Percentiles rank a stretch among this genome's conserved stretches.
phyloP scores from a whole-genome alignment of 1,140 invertebrate species.

The Lasioglossum baleicum region DNA sequence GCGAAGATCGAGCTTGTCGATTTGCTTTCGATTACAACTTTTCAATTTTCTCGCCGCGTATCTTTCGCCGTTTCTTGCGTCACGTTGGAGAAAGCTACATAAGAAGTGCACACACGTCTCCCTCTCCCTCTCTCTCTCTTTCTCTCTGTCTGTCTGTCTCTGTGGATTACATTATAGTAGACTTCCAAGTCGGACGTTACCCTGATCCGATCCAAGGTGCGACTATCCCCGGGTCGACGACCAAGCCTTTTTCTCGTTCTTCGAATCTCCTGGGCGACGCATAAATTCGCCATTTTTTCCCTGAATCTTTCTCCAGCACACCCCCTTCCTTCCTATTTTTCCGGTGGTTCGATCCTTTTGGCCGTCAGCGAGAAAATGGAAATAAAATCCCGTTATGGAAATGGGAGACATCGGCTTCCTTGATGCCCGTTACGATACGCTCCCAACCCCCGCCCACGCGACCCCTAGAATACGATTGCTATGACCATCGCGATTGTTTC shows the following conservation, averaged over 20 bases:
- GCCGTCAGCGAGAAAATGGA: constrained; percentile 60
- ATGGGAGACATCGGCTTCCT: constrained; percentile 40
- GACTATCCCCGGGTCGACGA: constrained; percentile 8
- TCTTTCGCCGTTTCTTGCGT: constrained; percentile 15
- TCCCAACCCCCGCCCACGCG: not conserved
- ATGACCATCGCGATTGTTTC: constrained; percentile 32
- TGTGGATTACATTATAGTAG: constrained; percentile 16
- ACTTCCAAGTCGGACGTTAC: constrained; percentile 1
- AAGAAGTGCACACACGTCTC: not conserved
- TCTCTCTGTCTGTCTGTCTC: too few species aligned
- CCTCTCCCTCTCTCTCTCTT: too few species aligned
- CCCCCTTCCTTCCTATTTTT: not conserved
- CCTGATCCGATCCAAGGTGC: not conserved
- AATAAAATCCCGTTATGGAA: constrained; percentile 71
- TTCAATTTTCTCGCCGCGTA: constrained; percentile 21
- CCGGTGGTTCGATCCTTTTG: constrained; percentile 5
- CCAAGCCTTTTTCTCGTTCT: not conserved
- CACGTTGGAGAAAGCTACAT: constrained; percentile 15
- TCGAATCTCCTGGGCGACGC: constrained; percentile 24
- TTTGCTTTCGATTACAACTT: not conserved
- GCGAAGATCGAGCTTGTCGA: not conserved
- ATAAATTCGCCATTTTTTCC: constrained; percentile 35
- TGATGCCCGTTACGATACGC: constrained; percentile 26
- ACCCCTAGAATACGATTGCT: not conserved
- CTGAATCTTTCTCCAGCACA: not conserved